Evolutionary conservation across 53 echinoderm and acorn worm genomes (phyloP).

Genomic region (Holothuria leucospilota): DNA sequence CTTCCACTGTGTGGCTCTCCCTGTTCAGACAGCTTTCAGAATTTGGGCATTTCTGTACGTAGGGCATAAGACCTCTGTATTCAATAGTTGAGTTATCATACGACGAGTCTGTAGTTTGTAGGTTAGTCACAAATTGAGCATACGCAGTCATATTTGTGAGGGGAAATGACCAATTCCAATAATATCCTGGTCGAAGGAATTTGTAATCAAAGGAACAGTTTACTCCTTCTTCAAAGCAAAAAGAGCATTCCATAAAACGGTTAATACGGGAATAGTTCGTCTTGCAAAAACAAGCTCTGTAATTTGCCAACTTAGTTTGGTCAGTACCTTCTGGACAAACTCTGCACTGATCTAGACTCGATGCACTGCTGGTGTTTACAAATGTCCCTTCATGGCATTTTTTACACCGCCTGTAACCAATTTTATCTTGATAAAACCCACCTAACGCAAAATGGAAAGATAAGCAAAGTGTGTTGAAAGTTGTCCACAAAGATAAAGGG

Average conservation of each 20-base stretch:
- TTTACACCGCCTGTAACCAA: neutral
- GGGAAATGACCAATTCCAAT: constrained; percentile 25
- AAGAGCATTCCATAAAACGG: neutral
- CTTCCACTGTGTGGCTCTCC: neutral
- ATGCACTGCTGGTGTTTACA: neutral
- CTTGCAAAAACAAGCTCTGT: constrained; percentile 9
- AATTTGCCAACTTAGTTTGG: neutral
- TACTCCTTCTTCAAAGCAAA: neutral
- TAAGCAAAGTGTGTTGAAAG: too few relatives aligned
- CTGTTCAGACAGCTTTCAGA: neutral
- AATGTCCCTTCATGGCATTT: neutral
- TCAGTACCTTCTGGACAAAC: constrained; percentile 7
- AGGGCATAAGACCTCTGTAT: neutral
- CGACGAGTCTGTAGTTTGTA: neutral
- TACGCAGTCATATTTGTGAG: neutral
- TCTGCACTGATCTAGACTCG: neutral
- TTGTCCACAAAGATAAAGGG: too few relatives aligned
- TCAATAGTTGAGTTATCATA: neutral
- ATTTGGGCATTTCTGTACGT: neutral
- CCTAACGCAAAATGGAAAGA: neutral
- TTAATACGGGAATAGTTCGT: neutral
- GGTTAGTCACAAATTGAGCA: neutral
- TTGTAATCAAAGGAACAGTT: constrained; percentile 12
- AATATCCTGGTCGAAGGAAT: neutral
- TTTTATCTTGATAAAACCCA: constrained; percentile 6